Base-by-base conservation (phyloP, 2,797 vertebrate genomes). In the Sebastes minor region DNA sequence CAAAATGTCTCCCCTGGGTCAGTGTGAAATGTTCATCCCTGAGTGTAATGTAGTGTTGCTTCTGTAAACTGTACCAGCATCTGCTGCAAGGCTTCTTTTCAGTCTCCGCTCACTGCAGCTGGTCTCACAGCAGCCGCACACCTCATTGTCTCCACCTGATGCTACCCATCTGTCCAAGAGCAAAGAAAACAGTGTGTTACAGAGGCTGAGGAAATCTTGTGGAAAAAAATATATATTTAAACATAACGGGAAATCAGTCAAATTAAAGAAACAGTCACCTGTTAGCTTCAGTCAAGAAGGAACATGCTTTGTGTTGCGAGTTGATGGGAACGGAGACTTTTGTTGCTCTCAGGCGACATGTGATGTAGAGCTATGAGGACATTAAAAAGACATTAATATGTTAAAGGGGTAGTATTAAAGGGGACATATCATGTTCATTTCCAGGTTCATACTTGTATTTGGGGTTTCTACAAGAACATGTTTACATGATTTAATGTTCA, bases 101-200 rank as follows among this genome's bases (percentile, higher is more conserved):
- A 2, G 32, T 38, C 89, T 88, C 78, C 6, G 67, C 32, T 56
- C 12, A 3, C 68, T 35, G 23, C 94, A 89, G 90, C 87, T 88
- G 88, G 80, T 84, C 56, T 88, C 84, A 68, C 89, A 95, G 90
- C 95, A 93, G 87, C 84, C 52, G 74, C 95, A 95, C 88, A 95
- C 89, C 74, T 91, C 72, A 56, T 95, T 92, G 63, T 94, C 92
- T 46, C 92, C 94, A 33, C 85, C 92, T 63, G 90, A 95, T 38
- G 94, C 91, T 76, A 92, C 91, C 94, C 95, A 95, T 80, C 95
- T 95, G 90, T 27, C 53, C 84, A 52, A 52, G 18, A 70, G n/a
- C 9, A 32, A 7, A 32, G 38, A 13, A 16, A 0, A 4, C 1
- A 18, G 27, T 30, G 35, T 1, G 61, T 84, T 71, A 83, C 22